phyloP scores from a whole-genome alignment of 2,797 vertebrate genomes.

The Leontopithecus rosalia region DNA sequence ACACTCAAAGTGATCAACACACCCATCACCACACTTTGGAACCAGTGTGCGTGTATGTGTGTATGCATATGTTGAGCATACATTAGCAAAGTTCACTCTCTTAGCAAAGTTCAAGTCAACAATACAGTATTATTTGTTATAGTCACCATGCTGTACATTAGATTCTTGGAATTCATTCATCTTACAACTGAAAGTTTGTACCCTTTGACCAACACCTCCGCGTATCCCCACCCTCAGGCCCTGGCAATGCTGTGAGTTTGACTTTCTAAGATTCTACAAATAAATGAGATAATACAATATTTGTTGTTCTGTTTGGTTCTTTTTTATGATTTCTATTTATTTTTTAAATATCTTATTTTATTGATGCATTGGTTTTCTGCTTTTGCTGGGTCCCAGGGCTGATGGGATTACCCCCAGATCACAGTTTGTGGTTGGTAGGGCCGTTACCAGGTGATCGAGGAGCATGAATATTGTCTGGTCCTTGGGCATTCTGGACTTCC shows the following conservation, averaged over 20 bases:
- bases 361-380: not conserved
- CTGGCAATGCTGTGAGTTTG: not conserved
- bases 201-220: not conserved
- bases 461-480: not conserved
- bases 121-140: not conserved
- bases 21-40: not conserved
- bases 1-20: not conserved
- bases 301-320: not conserved
- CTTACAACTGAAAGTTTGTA: not conserved
- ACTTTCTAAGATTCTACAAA: not conserved
- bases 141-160: not conserved
- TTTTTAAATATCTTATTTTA: not conserved
- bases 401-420: not conserved
- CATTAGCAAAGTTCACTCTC: not conserved
- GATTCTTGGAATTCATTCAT: not conserved
- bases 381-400: not conserved
- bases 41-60: not conserved
- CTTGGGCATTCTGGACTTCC: not conserved
- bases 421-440: not conserved
- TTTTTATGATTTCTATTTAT: not conserved
- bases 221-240: not conserved
- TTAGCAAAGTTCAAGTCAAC: not conserved
- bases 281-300: not conserved
- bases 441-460: not conserved
- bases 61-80: no score